Evolutionary conservation across 2,888 invertebrate species (phyloP).

Genomic region (Opisthograptis luteolata): DNA sequence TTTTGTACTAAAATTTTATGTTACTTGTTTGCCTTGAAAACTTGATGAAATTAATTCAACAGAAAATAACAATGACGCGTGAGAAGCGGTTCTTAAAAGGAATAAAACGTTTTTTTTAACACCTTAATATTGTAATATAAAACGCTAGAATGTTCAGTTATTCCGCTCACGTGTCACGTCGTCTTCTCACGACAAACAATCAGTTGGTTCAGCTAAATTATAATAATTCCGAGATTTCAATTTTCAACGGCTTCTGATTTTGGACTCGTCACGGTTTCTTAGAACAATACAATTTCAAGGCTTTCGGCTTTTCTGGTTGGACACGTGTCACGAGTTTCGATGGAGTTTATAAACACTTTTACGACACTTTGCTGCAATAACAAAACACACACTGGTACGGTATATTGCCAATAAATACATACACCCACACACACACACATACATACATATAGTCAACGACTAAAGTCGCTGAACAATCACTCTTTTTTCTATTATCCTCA

Average conservation of each 20-base stretch:
- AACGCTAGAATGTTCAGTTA: conserved; percentile 14
- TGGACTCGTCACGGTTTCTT: conserved; percentile 8
- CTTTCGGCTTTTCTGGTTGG: conserved; percentile 1
- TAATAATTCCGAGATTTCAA: conserved; percentile 10
- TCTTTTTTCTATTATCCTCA: too few relatives aligned
- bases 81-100: too few relatives aligned
- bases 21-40: too few relatives aligned
- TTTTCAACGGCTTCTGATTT: conserved; percentile 14
- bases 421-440: too few relatives aligned
- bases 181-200: conserved; percentile 20
- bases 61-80: too few relatives aligned
- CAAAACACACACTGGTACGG: too few relatives aligned
- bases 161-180: conserved; percentile 1
- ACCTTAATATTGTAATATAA: neutral
- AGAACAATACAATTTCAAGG: conserved; percentile 12
- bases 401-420: too few relatives aligned
- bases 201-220: conserved; percentile 11
- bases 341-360: neutral
- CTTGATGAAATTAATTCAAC: too few relatives aligned
- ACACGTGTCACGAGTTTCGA: neutral
- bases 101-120: neutral
- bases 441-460: too few relatives aligned
- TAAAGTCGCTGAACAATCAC: too few relatives aligned
- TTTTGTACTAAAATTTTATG: too few relatives aligned
- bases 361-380: too few relatives aligned